Conservation (phyloP, 2,797 vertebrate genomes). For the Delichon dasypus region DNA sequence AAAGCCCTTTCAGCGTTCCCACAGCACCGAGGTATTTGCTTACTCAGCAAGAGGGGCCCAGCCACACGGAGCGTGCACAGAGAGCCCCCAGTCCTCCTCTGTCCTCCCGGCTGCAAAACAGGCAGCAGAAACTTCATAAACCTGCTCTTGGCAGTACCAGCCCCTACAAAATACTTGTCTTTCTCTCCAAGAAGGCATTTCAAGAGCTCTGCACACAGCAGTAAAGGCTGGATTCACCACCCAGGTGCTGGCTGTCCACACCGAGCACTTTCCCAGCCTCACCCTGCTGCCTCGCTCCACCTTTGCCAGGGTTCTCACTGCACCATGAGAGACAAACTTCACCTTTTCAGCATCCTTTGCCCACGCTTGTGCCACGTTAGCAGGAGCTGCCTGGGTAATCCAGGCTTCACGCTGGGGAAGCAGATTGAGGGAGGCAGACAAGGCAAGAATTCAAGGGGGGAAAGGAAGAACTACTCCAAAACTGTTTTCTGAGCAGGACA, state of each 20-base stretch:
- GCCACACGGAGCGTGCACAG: background rate
- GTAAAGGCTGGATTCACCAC: rapidly evolving
- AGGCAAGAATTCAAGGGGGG: background rate
- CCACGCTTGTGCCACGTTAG: background rate
- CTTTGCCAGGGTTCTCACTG: background rate
- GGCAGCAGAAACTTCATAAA: background rate
- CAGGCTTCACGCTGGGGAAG: background rate
- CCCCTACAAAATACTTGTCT: background rate
- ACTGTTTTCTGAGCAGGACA: background rate
- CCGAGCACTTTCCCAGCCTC: background rate
- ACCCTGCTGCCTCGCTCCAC: background rate
- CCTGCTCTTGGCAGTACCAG: background rate
- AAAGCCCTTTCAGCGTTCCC: background rate
- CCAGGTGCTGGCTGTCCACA: background rate
- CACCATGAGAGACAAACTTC: background rate
- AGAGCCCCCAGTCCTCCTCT: background rate
- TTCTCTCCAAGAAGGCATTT: background rate
- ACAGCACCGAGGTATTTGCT: background rate
- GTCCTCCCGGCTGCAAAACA: background rate
- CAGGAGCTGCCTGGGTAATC: background rate
- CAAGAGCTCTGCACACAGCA: background rate
- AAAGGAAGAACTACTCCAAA: background rate
- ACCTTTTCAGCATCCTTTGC: background rate
- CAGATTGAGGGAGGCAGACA: background rate
- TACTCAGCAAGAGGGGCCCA: background rate